Conservation (phyloP, 1,140 invertebrate species). For the Helicoverpa armigera region DNA sequence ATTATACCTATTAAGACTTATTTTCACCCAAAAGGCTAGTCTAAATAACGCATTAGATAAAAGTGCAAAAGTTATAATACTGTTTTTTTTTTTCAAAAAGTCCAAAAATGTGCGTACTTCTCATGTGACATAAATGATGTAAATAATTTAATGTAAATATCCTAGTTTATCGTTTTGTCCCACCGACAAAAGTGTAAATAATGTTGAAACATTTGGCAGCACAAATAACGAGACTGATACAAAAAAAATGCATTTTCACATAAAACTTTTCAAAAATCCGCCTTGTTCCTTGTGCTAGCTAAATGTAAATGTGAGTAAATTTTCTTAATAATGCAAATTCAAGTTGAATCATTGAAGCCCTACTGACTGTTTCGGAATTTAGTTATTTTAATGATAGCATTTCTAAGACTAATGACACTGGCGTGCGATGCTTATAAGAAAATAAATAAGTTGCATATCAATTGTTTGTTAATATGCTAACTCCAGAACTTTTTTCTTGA, state of each 20-base stretch:
- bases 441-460: background rate
- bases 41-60: constrained; percentile 27
- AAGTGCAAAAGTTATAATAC: constrained; percentile 23
- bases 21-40: constrained; percentile 7
- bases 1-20: background rate
- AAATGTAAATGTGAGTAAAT: constrained; percentile 33
- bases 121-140: constrained; percentile 64
- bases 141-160: constrained; percentile 78
- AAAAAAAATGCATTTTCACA: background rate
- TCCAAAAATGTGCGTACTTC: constrained; percentile 24
- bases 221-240: constrained; percentile 16
- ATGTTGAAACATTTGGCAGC: constrained; percentile 41
- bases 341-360: background rate
- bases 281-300: constrained; percentile 31
- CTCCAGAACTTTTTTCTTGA: background rate
- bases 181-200: constrained; percentile 69
- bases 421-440: background rate
- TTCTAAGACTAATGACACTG: constrained; percentile 17
- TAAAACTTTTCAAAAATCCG: constrained; percentile 7
- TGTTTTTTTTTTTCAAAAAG: constrained; percentile 9
- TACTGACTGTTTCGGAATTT: constrained; percentile 20
- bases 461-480: background rate
- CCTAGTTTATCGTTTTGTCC: constrained; percentile 80
- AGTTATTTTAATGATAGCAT: constrained; percentile 23
- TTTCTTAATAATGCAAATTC: constrained; percentile 29